These are phyloP conservation scores for Salticus scenicus DNA, from an alignment of 2,888 invertebrate species.

Conservation along the genomic window DNA sequence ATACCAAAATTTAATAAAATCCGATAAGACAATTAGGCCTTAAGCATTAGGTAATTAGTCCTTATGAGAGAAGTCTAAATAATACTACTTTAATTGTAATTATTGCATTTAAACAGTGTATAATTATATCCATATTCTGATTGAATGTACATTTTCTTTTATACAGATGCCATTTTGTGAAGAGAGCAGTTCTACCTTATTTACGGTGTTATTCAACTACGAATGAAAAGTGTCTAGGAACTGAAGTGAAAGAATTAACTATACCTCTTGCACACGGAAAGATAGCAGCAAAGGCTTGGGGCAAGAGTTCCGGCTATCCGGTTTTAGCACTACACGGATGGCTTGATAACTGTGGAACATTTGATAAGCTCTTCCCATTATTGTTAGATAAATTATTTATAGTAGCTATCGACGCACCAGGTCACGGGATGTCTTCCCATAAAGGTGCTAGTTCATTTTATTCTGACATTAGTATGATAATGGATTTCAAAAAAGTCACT, in stretches of 20 bases:
- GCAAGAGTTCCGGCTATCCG: slow-evolving; percentile 81
- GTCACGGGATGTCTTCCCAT: slow-evolving; percentile 71
- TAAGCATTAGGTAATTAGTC: too few relatives aligned
- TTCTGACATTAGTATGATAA: slow-evolving; percentile 52
- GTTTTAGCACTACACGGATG: slow-evolving; percentile 75
- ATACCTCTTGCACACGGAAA: slow-evolving; percentile 67
- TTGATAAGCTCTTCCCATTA: slow-evolving; percentile 78
- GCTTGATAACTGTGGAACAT: slow-evolving; percentile 72
- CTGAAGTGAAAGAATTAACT: slow-evolving; percentile 43
- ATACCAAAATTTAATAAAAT: too few relatives aligned
- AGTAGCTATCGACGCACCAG: slow-evolving; percentile 70
- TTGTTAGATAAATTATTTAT: slow-evolving; percentile 58
- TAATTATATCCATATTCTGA: too few relatives aligned
- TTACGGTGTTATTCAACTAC: not conserved
- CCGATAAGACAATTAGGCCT: too few relatives aligned
- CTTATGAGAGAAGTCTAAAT: too few relatives aligned
- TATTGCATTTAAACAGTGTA: too few relatives aligned
- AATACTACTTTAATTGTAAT: too few relatives aligned
- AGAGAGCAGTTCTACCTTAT: too few relatives aligned
- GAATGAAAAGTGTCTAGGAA: not conserved
- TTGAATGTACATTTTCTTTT: too few relatives aligned
- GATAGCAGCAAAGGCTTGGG: slow-evolving; percentile 81
- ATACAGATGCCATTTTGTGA: too few relatives aligned
- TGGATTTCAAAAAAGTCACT: slow-evolving; percentile 59
- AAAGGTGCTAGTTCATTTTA: slow-evolving; percentile 67